Base-by-base conservation (phyloP, 2,113 vertebrate species). In the Cyprinodon brontotheroides region DNA sequence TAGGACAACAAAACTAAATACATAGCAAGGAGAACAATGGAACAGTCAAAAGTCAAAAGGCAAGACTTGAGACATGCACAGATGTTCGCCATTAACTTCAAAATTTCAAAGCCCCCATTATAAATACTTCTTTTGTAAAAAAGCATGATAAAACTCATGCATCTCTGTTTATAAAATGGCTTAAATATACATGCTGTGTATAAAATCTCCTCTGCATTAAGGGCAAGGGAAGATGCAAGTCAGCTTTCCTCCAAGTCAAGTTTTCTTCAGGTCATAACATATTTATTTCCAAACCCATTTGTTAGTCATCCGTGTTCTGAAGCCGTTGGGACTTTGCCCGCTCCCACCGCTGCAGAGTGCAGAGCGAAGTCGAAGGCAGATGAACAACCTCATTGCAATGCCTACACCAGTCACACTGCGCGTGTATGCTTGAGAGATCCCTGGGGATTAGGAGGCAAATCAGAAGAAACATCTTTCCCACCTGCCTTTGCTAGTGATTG, bases 401-500 rank as follows among this genome's bases (percentile, higher is more conserved):
- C 80, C 79, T 65, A 36, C 67, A 86, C 67, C 81, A 63, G 62
- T 43, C 80, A 17, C 65, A 68, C 77, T 75, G 79, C 67, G 79
- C 40, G 47, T 65, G 65, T 68, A 69, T 61, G 77, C 74, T 77
- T 68, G 72, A 81, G 38, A 83, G 78, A 79, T 82, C 78, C 75
- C 75, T 47, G 41, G 11, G 53, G 68, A 78, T 85, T 75, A 75
- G 8, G 62, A 77, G 68, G 70, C 82, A 29, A 66, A 78, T 85
- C 73, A 75, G 8, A 60, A 77, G 63, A 68, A 78, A 17, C 61
- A 80, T 37, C 68, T 69, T 76, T 79, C 53, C 39, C 61, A 29
- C 61, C 40, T 50, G 74, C 78, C 73, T 80, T 72, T 64, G 12
- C 29, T 38, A n/a, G 47, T 63, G 36, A 29, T 60, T 12, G 64